Evolutionary conservation across 1,140 invertebrate species (phyloP).

Genomic region (Drosophila repleta): DNA sequence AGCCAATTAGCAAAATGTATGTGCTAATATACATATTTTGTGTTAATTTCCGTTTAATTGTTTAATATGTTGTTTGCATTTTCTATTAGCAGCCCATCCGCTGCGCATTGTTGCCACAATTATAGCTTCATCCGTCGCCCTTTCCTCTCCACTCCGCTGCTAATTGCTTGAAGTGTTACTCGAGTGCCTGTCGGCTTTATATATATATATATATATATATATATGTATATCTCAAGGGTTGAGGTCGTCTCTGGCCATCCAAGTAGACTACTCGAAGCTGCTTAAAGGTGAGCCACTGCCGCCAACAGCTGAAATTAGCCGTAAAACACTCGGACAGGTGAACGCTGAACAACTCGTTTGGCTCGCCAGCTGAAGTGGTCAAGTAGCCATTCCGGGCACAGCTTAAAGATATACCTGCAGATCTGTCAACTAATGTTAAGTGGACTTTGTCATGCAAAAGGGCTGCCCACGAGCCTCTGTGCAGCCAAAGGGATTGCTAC

Average conservation of each 20-base stretch:
- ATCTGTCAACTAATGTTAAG: background rate
- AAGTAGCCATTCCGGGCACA: background rate
- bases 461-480: background rate
- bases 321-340: conserved; percentile 6
- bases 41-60: conserved; percentile 82
- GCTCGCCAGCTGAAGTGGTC: background rate
- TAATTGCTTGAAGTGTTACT: conserved; percentile 42
- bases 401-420: background rate
- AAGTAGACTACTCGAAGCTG: background rate
- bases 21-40: conserved; percentile 76
- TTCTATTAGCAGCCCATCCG: conserved; percentile 73
- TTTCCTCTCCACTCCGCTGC: background rate
- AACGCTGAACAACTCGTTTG: conserved; percentile 8
- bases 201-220: no score
- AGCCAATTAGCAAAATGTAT: conserved; percentile 55
- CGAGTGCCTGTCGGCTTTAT: conserved; percentile 22
- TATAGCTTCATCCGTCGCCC: conserved; percentile 46
- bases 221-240: conserved; percentile 16
- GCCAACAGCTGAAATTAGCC: conserved; percentile 1
- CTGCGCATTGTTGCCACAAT: conserved; percentile 64
- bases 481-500: background rate
- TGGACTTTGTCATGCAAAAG: background rate
- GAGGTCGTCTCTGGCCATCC: background rate
- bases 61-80: conserved; percentile 81
- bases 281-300: background rate